These are phyloP conservation scores for Rhopalosiphum maidis DNA, from an alignment of 1,140 invertebrate genomes.

Conservation along the genomic window DNA sequence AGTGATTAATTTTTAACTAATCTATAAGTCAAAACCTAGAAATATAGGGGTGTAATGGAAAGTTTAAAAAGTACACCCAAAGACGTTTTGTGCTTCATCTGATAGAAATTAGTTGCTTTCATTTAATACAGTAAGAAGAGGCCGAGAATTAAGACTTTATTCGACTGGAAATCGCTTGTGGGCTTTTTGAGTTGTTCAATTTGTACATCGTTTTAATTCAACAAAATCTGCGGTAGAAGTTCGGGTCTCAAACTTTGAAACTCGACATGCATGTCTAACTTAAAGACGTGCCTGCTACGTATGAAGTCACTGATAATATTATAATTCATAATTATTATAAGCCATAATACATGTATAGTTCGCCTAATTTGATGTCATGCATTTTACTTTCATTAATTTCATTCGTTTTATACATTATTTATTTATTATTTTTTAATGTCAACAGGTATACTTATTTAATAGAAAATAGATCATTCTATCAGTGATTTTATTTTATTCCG, in stretches of 20 bases:
- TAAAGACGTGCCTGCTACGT: conserved; percentile 4
- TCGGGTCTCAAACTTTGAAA: conserved; percentile 27
- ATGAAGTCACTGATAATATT: conserved; percentile 40
- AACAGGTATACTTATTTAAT: neutral
- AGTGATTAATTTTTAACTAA: neutral
- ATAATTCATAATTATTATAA: conserved; percentile 43
- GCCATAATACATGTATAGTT: neutral
- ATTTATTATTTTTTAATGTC: neutral
- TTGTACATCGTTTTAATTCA: conserved; percentile 49
- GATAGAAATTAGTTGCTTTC: conserved; percentile 36
- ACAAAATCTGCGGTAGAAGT: conserved; percentile 41
- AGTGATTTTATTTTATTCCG: neutral
- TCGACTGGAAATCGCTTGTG: conserved; percentile 42
- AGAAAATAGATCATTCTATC: neutral
- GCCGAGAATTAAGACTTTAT: conserved; percentile 9
- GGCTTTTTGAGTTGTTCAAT: conserved; percentile 46
- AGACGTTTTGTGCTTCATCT: conserved; percentile 16
- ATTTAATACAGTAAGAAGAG: neutral
- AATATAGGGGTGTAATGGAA: neutral
- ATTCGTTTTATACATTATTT: neutral
- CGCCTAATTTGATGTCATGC: neutral
- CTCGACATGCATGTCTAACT: conserved; percentile 38
- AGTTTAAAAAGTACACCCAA: conserved; percentile 13
- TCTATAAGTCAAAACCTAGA: neutral
- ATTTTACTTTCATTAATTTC: neutral